These are phyloP conservation scores for Melitaea athalia DNA, from an alignment of 2,888 invertebrate genomes.

Conservation along the genomic window DNA sequence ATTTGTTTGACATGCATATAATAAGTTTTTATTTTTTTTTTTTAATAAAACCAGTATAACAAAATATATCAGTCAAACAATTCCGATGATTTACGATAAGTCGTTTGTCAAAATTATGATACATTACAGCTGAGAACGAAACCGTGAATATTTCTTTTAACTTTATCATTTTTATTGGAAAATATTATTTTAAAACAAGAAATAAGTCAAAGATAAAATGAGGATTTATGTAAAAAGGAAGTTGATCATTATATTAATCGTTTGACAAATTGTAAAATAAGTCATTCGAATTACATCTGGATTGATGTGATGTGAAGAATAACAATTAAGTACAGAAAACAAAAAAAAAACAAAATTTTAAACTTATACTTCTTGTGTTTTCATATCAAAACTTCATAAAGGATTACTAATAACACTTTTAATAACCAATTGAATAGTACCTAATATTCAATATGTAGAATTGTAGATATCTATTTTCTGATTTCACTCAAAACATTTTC, in stretches of 20 bases:
- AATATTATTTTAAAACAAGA: background rate
- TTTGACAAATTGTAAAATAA: background rate
- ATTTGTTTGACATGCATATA: too few species aligned
- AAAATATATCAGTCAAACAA: background rate
- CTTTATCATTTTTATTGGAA: conserved; percentile 1
- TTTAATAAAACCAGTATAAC: too few species aligned
- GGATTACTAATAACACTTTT: too few species aligned
- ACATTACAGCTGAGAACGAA: background rate
- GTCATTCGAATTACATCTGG: background rate
- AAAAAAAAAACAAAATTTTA: too few species aligned
- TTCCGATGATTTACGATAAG: background rate
- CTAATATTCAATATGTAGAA: too few species aligned
- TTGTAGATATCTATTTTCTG: too few species aligned
- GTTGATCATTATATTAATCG: conserved; percentile 1
- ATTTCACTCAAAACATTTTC: too few species aligned
- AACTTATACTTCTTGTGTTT: too few species aligned
- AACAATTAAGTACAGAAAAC: too few species aligned
- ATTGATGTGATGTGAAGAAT: background rate
- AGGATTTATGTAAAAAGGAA: conserved; percentile 3
- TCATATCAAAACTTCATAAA: too few species aligned
- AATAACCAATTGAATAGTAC: too few species aligned
- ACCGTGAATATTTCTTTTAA: background rate
- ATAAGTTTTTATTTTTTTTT: too few species aligned
- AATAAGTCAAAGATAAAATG: background rate
- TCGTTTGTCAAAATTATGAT: background rate